Evolutionary conservation across 2,888 invertebrate genomes (phyloP), one percentile per base, ranked within the genome.

Genomic region (Lasioglossum calceatum): DNA sequence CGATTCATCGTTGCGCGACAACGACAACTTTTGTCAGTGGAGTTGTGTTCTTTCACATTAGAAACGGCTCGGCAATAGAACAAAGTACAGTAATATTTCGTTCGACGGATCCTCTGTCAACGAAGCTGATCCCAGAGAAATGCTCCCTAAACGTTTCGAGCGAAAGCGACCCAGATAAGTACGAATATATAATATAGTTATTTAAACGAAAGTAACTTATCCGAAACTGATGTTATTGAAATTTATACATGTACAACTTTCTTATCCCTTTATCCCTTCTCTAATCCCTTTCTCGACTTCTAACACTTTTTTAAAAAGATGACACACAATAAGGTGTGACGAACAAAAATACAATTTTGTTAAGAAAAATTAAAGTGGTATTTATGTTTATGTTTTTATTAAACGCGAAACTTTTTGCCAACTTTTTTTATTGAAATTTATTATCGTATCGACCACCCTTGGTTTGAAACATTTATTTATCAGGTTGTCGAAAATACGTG

Each of bases 21-120:
- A 50, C 39, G 64, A 47, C 14, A 16, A 50, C 16, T 42, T 50
- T 80, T 76, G 32, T 71, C 42, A 4, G 36, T 5, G 47, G 47
- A 67, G 47, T 77, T 67, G 39, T 70, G 39, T 70, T 54, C 47
- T 47, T 47, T 32, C 14, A 32, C 12, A n/a, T 77, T 39, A 32
- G 44, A 23, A 70, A 70, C 16, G 54, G 32, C 12, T 32, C 19
- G 8, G 39, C 23, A 14, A 64, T 5, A 16, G 64, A 64, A 64
- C 64, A 32, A 64, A 64, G 64, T 64, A 64, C 64, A 64, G 64
- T 64, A 64, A 64, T 64, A 64, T 64, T 32, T 64, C 64, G 64
- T 64, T 64, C 64, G 14, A 67, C 50, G 27, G 0, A 70, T 70
- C 23, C 67, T 64, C 7, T 5, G 61, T 4, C 14, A 1, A 5